Base-by-base conservation (phyloP, 2,888 invertebrate species). In the Catocala fraxini region DNA sequence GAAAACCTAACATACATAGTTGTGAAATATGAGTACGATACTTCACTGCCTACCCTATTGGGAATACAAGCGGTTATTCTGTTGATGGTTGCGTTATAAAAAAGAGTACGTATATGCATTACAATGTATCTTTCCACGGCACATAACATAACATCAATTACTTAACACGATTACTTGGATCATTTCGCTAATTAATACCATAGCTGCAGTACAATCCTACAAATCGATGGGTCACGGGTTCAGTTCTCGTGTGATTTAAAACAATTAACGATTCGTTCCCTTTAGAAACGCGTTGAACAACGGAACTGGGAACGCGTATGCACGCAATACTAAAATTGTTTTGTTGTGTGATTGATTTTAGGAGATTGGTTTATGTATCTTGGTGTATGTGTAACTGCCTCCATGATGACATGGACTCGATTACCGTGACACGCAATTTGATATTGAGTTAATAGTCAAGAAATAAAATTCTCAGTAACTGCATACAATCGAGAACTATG, bases 221-320 rank as follows among this genome's bases (percentile, higher is more conserved):
- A 72, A 84, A 87, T 89, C 85, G 81, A 90, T 89, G 76, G 71
- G 84, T 81, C 85, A 89, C 87, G 89, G 83, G 66, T 71, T 70
- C 65, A 55, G 51, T 67, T 67, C 66, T 68, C 69, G 68, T 54
- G 58, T 83, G 80, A 84, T 84, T 79, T 80, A 73, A 51, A 63
- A 69, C 71, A 80, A 83, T 91, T 92, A 92, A 75, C 84, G 68
- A 92, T 92, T 92, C 89, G 92, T 92, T 91, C 89, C 89, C 85
- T 82, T 87, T 89, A 87, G 84, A 80, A 84, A 86, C 88, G 88
- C 59, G 81, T 73, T 65, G 71, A 74, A 73, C 77, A 74, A 79
- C 78, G 80, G 72, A 68, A 77, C 72, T 62, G 12, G 51, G 43
- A 65, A 47, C 56, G 45, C 11, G n/a, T 57, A 48, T n/a, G 55